Evolutionary conservation across 2,113 vertebrate genomes (phyloP).

Genomic region (Aix galericulata): DNA sequence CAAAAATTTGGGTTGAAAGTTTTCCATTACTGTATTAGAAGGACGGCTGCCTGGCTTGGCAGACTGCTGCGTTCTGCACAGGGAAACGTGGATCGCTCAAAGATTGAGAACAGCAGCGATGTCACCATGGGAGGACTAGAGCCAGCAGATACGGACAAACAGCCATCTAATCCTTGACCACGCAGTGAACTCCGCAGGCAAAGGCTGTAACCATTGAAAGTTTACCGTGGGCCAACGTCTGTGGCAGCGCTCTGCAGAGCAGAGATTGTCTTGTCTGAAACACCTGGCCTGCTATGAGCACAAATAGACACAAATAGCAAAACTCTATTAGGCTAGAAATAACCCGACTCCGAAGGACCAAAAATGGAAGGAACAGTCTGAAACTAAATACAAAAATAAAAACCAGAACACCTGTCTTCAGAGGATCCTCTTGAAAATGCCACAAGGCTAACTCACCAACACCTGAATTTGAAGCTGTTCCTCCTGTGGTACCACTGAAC

Average conservation of each 20-base stretch:
- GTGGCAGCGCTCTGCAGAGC: neutral
- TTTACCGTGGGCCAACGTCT: fast-evolving
- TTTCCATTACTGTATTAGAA: neutral
- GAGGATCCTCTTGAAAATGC: neutral
- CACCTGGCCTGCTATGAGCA: neutral
- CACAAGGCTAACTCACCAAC: neutral
- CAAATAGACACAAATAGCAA: neutral
- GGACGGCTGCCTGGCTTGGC: neutral
- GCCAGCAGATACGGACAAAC: neutral
- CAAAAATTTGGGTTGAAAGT: neutral
- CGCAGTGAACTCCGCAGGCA: fast-evolving
- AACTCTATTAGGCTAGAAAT: neutral
- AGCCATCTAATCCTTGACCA: neutral
- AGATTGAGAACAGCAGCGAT: neutral
- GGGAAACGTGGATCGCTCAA: neutral
- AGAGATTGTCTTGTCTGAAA: neutral
- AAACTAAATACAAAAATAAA: neutral
- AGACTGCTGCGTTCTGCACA: neutral
- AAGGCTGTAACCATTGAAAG: neutral
- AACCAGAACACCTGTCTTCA: neutral
- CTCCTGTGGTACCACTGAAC: neutral
- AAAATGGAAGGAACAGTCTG: neutral
- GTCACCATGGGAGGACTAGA: neutral
- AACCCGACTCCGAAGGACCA: neutral
- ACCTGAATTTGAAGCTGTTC: neutral